Base-by-base conservation (phyloP, 1,140 invertebrate genomes). In the Bombus breviceps region DNA sequence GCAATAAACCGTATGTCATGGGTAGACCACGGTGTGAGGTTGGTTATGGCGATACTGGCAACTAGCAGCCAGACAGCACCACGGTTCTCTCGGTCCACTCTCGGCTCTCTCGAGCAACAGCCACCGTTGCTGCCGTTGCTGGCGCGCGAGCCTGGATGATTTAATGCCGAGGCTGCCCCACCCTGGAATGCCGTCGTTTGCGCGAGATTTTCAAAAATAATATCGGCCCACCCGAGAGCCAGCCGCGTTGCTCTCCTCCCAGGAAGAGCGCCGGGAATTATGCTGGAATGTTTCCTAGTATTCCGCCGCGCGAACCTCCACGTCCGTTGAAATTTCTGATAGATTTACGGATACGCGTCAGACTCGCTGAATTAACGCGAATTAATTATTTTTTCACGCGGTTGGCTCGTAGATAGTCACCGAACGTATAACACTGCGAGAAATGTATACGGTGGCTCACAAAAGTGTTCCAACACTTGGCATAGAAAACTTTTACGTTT, bases 111-210 rank as follows among this genome's bases (percentile, higher is more conserved):
- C 47, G 68, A 71, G 81, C 74, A 72, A 84, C 90, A 83, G 85
- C 85, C 71, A 83, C 87, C 71, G 82, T 83, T 72, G 84, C 90
- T 83, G 88, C 80, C 69, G 87, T 53, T 78, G 85, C 87, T 81
- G 88, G 80, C 78, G 81, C 81, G 86, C 47, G 64, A 84, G 41
- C 34, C 37, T 22, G 76, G 77, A 88, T 90, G 90, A 91, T 91
- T 91, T 91, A 91, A 86, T 90, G 87, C 79, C 81, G 75, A 83
- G 72, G 59, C 86, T 93, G 94, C 94, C 94, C 93, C 94, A 93
- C 94, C 94, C 94, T 94, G 93, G 93, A 95, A 95, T 95, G 94
- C 92, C 92, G 92, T 91, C 92, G 92, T 94, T 94, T 93, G 91
- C 92, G 92, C 92, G 93, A 94, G 90, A 94, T 94, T 94, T 92